Evolutionary conservation across 2,113 vertebrate genomes (phyloP).

Genomic region (Notothenia coriiceps): DNA sequence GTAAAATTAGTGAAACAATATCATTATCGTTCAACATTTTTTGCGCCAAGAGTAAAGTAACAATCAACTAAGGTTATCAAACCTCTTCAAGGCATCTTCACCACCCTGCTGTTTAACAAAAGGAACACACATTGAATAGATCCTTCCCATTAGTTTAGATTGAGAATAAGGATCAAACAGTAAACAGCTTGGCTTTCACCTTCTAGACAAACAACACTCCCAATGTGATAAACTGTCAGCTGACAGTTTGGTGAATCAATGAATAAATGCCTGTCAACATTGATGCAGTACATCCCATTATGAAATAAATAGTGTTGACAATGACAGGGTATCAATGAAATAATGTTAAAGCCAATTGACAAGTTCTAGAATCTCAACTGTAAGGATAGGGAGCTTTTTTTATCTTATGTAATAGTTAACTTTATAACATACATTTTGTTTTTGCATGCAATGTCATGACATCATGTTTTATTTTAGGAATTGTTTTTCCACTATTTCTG

Average conservation of each 20-base stretch:
- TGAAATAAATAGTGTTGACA: not conserved
- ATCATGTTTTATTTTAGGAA: not conserved
- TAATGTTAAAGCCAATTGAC: no score
- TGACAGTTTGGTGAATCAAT: not conserved
- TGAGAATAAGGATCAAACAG: not conserved
- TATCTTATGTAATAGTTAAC: not conserved
- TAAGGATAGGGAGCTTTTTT: not conserved
- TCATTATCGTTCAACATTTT: not conserved
- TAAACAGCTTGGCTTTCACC: not conserved
- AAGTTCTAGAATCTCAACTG: not conserved
- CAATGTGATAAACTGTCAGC: not conserved
- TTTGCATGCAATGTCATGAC: not conserved
- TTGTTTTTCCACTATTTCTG: not conserved
- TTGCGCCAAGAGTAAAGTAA: not conserved
- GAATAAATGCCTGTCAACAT: not conserved
- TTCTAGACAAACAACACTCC: slow-evolving; percentile 4
- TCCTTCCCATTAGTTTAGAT: not conserved
- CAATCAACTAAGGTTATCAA: not conserved
- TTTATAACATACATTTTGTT: not conserved
- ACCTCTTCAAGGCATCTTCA: not conserved
- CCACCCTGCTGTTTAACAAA: not conserved
- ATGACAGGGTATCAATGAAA: no score
- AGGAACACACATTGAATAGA: not conserved
- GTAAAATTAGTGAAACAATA: not conserved
- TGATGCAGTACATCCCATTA: not conserved